phyloP scores from a whole-genome alignment of 2,113 vertebrate species.

The Gobio gobio region DNA sequence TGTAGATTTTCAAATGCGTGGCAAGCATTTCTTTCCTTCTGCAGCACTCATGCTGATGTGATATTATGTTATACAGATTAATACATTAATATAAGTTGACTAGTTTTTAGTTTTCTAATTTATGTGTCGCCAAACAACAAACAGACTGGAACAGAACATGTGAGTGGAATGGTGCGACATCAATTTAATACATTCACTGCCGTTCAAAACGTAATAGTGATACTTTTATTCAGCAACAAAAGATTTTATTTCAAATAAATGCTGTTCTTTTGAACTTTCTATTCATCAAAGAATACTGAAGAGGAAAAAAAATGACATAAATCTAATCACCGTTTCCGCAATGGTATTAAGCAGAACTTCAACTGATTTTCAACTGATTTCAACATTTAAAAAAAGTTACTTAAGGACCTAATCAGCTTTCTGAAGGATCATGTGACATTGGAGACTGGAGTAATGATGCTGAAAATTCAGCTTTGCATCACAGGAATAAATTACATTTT shows the following conservation, averaged over 20 bases:
- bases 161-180: too few species aligned
- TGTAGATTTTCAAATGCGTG: conserved; percentile 16
- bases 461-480: background rate
- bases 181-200: background rate
- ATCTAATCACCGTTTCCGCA: too few species aligned
- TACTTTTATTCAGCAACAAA: background rate
- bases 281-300: background rate
- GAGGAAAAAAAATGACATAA: background rate
- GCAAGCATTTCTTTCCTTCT: conserved; percentile 6
- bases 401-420: background rate
- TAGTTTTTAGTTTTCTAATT: background rate
- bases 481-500: background rate
- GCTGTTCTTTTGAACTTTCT: too few species aligned
- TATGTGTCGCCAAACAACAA: too few species aligned
- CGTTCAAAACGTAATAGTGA: background rate
- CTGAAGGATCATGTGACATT: background rate
- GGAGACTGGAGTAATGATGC: background rate
- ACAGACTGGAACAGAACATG: too few species aligned
- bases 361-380: background rate
- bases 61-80: background rate
- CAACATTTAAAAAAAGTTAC: background rate
- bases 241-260: too few species aligned
- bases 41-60: background rate
- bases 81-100: background rate
- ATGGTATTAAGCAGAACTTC: background rate